A percentile compares a stretch with the other conserved stretches of the same genome.
Conservation (phyloP, 2,113 vertebrate genomes). For the Cynoglossus semilaevis region DNA sequence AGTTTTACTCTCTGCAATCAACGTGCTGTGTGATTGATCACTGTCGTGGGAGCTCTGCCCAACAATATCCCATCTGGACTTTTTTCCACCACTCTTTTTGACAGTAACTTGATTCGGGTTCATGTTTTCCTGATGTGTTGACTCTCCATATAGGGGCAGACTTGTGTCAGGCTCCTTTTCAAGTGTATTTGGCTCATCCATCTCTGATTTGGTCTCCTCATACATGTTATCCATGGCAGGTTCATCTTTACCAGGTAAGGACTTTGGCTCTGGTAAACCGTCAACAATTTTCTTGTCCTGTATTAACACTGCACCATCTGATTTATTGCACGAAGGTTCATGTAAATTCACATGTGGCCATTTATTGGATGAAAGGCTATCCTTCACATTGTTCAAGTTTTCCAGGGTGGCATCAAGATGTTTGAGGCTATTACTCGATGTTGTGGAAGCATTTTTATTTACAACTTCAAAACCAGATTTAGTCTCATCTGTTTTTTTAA, state of each 20-base stretch:
- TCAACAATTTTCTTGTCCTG: conserved; percentile 36
- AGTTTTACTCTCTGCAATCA: conserved; percentile 54
- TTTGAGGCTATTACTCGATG: conserved; percentile 18
- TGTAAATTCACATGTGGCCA: conserved; percentile 29
- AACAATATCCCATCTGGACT: conserved; percentile 79
- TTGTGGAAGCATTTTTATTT: conserved; percentile 36
- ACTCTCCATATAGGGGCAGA: conserved; percentile 23
- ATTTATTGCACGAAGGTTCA: conserved; percentile 31
- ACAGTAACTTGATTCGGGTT: conserved; percentile 29
- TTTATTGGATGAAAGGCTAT: conserved; percentile 27
- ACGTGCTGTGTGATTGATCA: conserved; percentile 48
- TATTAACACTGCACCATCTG: conserved; percentile 29
- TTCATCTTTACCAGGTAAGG: conserved; percentile 44
- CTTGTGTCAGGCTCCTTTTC: conserved; percentile 14
- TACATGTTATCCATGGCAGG: conserved; percentile 40
- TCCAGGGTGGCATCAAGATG: conserved; percentile 22
- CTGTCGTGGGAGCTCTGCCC: conserved; percentile 66
- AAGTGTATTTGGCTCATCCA: conserved; percentile 25
- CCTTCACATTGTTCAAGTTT: conserved; percentile 43
- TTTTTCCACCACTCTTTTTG: conserved; percentile 64
- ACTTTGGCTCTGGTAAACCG: conserved; percentile 31
- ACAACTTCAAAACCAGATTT: conserved; percentile 37
- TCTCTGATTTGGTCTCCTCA: conserved; percentile 57
- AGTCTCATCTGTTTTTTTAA: conserved; percentile 13
- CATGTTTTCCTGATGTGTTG: conserved; percentile 37